Conservation (phyloP, 2,888 invertebrate species). For the Agriotes lineatus region DNA sequence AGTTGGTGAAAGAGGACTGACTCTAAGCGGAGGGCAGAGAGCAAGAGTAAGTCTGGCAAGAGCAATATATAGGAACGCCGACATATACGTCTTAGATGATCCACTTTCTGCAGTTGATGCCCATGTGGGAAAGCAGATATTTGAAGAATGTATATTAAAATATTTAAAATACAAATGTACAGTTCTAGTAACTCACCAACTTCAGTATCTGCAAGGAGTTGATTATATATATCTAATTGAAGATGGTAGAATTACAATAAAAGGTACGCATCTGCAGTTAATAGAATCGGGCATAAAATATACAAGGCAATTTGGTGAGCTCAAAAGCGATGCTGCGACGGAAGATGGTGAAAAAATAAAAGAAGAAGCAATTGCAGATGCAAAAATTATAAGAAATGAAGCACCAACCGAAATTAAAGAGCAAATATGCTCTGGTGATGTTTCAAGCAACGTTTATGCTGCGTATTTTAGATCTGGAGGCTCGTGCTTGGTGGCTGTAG, state of each 20-base stretch:
- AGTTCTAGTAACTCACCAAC: constrained; percentile 80
- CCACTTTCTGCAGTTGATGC: constrained; percentile 90
- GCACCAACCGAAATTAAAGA: constrained; percentile 68
- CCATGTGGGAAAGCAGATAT: constrained; percentile 86
- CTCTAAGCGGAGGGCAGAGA: constrained; percentile 82
- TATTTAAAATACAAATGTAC: constrained; percentile 75
- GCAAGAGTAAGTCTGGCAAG: constrained; percentile 88
- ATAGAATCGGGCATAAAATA: constrained; percentile 79
- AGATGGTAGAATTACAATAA: constrained; percentile 69
- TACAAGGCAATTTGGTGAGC: constrained; percentile 65
- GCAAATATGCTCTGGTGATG: constrained; percentile 71
- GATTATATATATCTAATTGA: constrained; percentile 70
- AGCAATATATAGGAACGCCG: constrained; percentile 83
- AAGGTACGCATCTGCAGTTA: constrained; percentile 77
- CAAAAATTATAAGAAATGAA: background rate
- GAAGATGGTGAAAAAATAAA: constrained; percentile 40
- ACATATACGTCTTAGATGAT: constrained; percentile 88
- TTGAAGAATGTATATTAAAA: constrained; percentile 78
- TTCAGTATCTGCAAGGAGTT: constrained; percentile 72
- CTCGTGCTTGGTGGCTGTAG: constrained; percentile 71
- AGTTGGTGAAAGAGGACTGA: constrained; percentile 81
- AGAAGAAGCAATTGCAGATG: constrained; percentile 19
- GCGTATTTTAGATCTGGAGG: constrained; percentile 82
- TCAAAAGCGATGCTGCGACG: constrained; percentile 63
- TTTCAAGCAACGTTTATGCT: constrained; percentile 69